Evolutionary conservation across 2,888 invertebrate species (phyloP).

Genomic region (Sphaerophoria rueppellii): DNA sequence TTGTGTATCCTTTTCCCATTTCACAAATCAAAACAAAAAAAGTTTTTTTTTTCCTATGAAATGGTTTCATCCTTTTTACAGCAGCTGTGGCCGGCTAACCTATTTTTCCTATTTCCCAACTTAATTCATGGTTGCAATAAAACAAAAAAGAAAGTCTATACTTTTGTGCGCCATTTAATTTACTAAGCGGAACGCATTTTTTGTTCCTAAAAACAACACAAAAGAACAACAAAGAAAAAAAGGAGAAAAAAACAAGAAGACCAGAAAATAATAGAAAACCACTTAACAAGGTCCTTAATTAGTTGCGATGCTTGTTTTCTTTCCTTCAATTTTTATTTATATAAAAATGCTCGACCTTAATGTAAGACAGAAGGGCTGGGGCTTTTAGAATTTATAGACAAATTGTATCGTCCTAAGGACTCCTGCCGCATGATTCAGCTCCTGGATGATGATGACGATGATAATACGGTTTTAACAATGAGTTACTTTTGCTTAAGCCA

Average conservation of each 20-base stretch:
- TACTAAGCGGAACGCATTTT: slow-evolving; percentile 32
- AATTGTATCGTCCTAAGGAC: slow-evolving; percentile 53
- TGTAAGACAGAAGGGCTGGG: slow-evolving; percentile 1
- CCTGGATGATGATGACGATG: slow-evolving; percentile 7
- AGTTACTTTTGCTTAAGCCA: slow-evolving; percentile 45
- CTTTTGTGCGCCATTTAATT: slow-evolving; percentile 13
- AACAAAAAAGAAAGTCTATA: not conserved
- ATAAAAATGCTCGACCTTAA: slow-evolving; percentile 40
- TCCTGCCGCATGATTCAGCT: not conserved
- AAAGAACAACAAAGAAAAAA: not conserved
- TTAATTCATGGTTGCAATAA: not conserved
- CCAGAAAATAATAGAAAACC: slow-evolving; percentile 47
- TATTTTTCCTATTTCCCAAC: slow-evolving; percentile 6
- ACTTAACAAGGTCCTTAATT: slow-evolving; percentile 61
- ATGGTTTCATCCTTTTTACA: slow-evolving; percentile 20
- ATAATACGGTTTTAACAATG: slow-evolving; percentile 59
- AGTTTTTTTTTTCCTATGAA: slow-evolving; percentile 2
- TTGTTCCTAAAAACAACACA: slow-evolving; percentile 10
- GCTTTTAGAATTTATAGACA: slow-evolving; percentile 63
- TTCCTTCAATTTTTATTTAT: not conserved
- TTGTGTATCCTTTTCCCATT: slow-evolving; percentile 14
- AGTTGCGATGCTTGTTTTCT: slow-evolving; percentile 43
- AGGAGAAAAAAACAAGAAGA: not conserved
- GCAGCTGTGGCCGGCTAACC: slow-evolving; percentile 25
- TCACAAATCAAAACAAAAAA: slow-evolving; percentile 19